These are phyloP conservation scores for Rhagium mordax DNA, from an alignment of 2,888 invertebrate genomes.

Conservation along the genomic window DNA sequence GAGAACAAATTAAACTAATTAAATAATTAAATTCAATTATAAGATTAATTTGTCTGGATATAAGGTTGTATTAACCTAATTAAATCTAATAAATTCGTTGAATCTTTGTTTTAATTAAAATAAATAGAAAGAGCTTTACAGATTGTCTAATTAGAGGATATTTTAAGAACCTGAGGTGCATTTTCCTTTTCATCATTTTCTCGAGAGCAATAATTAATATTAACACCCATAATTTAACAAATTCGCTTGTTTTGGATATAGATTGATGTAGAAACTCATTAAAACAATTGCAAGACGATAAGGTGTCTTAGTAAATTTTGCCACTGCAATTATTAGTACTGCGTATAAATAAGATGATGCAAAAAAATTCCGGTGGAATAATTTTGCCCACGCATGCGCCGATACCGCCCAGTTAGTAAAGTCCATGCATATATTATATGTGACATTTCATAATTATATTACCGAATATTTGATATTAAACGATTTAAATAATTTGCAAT, in stretches of 20 bases:
- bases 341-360: too few relatives aligned
- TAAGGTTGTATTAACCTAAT: constrained; percentile 49
- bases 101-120: constrained; percentile 17
- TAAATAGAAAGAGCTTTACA: not conserved
- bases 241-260: too few relatives aligned
- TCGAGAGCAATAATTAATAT: not conserved
- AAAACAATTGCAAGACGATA: too few relatives aligned
- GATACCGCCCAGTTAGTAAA: too few relatives aligned
- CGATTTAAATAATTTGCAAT: not conserved
- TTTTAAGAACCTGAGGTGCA: not conserved
- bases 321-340: too few relatives aligned
- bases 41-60: constrained; percentile 48
- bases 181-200: not conserved
- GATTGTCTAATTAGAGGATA: not conserved
- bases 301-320: too few relatives aligned
- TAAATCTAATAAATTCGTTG: constrained; percentile 45
- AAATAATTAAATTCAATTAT: constrained; percentile 54
- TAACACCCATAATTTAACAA: not conserved
- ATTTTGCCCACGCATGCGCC: too few relatives aligned
- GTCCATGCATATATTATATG: too few relatives aligned
- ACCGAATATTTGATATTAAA: not conserved
- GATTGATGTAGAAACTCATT: too few relatives aligned
- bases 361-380: too few relatives aligned
- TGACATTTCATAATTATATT: not conserved
- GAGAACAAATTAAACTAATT: constrained; percentile 50